Base-by-base conservation (phyloP, 2,888 invertebrate species). In the Acleris holmiana region DNA sequence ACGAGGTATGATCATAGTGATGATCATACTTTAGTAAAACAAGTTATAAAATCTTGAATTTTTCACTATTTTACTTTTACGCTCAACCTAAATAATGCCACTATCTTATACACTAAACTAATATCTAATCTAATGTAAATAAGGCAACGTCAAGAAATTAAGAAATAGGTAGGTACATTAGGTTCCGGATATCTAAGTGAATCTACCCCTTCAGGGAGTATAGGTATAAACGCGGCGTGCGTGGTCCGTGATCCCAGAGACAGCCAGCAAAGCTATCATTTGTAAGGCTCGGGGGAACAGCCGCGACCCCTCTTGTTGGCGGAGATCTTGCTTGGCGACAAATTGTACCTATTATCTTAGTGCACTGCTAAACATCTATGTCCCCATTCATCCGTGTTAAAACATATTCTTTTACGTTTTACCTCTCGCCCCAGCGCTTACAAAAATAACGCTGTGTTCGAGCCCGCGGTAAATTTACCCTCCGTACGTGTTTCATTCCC, bases 211-310 rank as follows among this genome's bases (percentile, higher is more conserved):
- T 57, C 4, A 40, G 57, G 40, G 19, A 58, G 41, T 47, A 47
- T 59, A 54, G 21, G 21, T 48, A 54, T 54, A 40, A 44, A 13
- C 25, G 19, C 25, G 47, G n/a, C 47, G n/a, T 53, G 49, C 17
- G 47, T 40, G 35, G 10, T 6, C n/a, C 21, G 55, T 8, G 50
- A 19, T 48, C 55, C 61, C 64, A 60, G 62, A 66, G 66, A 68
- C 68, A 63, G 55, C 56, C 66, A 68, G 73, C 64, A 69, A 73
- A 76, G 73, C 74, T 69, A 74, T 75, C 73, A 77, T 81, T 79
- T 80, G 75, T 80, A 77, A 76, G 73, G 76, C 80, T 80, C 72
- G 73, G 61, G 69, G 73, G 67, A 71, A 67, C 59, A 67, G 68
- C 71, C 69, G 73, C 62, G 75, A 17, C 47, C 76, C 74, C 73